phyloP scores from a whole-genome alignment of 2,888 invertebrate genomes.

The Oithona nana region DNA sequence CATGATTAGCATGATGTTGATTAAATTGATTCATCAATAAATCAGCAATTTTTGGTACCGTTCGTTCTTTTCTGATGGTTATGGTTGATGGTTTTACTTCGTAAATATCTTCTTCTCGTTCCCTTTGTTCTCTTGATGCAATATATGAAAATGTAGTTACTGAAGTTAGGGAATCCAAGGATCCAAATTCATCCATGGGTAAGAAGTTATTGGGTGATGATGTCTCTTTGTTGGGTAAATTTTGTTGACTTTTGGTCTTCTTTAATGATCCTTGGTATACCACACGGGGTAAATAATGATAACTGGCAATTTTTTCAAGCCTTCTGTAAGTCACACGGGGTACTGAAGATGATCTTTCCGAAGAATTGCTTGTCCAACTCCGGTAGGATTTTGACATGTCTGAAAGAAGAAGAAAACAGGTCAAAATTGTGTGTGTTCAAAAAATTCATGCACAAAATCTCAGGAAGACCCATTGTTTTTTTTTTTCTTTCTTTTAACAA shows the following conservation, averaged over 20 bases:
- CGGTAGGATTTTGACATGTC: no score
- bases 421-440: no score
- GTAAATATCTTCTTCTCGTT: slow-evolving; percentile 3
- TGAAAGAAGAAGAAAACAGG: no score
- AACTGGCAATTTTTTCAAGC: neutral
- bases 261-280: no score
- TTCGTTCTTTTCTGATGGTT: neutral
- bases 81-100: neutral
- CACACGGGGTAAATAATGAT: neutral
- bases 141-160: neutral
- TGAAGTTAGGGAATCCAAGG: neutral
- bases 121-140: slow-evolving; percentile 1
- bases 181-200: neutral
- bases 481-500: no score
- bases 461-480: no score
- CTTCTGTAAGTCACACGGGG: neutral
- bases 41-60: neutral
- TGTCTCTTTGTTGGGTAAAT: neutral
- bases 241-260: neutral
- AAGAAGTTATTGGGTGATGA: no score
- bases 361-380: no score
- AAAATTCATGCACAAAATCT: no score
- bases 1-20: no score
- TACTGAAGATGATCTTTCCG: no score
- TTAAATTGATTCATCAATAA: no score